These are phyloP conservation scores for Micrasema longulum DNA, from an alignment of 1,140 invertebrate species.

Conservation along the genomic window DNA sequence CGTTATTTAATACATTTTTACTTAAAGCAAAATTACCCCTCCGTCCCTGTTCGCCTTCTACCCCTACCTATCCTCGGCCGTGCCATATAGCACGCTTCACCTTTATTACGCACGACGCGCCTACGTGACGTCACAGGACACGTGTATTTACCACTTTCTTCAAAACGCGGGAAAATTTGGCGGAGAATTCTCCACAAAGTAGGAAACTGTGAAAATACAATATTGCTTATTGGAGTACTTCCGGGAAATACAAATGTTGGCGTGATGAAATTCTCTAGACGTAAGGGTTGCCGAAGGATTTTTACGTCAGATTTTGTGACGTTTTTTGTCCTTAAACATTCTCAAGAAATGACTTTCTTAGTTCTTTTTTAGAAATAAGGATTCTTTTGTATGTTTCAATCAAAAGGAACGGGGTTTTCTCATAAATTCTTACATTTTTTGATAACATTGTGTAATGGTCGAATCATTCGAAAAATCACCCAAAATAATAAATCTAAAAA, in stretches of 20 bases:
- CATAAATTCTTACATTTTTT: not conserved
- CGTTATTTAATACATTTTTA: conserved; percentile 40
- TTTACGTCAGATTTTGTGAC: not conserved
- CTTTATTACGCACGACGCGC: conserved; percentile 45
- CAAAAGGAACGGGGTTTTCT: not conserved
- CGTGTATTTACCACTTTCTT: conserved; percentile 38
- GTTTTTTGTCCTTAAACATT: not conserved
- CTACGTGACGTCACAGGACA: conserved; percentile 43
- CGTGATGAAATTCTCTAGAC: conserved; percentile 25
- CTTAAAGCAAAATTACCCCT: conserved; percentile 29
- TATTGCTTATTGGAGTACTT: conserved; percentile 33
- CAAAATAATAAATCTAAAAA: too few relatives aligned
- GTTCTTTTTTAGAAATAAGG: not conserved
- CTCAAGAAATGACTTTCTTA: conserved; percentile 9
- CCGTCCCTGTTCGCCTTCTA: too few relatives aligned
- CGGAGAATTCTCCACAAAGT: not conserved
- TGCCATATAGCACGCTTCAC: conserved; percentile 31
- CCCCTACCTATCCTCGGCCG: not conserved
- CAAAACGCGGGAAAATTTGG: conserved; percentile 15
- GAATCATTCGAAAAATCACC: too few relatives aligned
- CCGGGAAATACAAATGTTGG: conserved; percentile 14
- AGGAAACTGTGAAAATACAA: conserved; percentile 27
- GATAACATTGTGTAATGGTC: not conserved
- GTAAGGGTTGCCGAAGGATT: not conserved
- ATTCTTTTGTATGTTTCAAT: not conserved